These are phyloP conservation scores for Actias luna DNA, from an alignment of 2,888 invertebrate species.

Conservation along the genomic window DNA sequence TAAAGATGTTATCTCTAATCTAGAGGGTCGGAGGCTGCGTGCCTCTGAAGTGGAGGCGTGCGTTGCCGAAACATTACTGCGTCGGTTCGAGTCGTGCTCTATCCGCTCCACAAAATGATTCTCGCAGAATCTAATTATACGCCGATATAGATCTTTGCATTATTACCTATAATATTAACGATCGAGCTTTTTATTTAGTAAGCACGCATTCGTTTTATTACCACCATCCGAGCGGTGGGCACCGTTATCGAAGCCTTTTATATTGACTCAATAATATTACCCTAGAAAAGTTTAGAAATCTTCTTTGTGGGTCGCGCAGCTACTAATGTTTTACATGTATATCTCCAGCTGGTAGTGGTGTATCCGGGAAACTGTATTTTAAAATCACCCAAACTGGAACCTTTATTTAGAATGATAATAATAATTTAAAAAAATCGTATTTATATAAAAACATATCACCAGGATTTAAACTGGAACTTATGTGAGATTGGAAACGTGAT, in stretches of 20 bases:
- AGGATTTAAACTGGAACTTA: no score
- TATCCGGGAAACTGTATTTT: no score
- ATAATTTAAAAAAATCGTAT: no score
- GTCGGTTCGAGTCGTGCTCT: background rate
- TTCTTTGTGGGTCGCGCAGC: no score
- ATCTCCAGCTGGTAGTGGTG: no score
- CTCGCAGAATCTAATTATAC: slow-evolving; percentile 1
- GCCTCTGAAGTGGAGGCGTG: background rate
- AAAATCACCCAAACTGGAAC: no score
- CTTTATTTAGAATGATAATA: no score
- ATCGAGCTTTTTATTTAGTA: background rate
- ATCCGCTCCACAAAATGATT: background rate
- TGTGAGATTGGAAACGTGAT: no score
- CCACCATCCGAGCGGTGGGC: background rate
- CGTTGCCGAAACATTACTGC: background rate
- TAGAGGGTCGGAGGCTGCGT: background rate
- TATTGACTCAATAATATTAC: background rate
- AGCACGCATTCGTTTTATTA: background rate
- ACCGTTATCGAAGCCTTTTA: background rate
- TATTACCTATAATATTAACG: background rate
- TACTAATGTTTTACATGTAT: no score
- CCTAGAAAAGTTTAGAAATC: no score
- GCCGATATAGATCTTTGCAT: background rate
- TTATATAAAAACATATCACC: no score
- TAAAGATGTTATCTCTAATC: background rate